Base-by-base conservation (phyloP, 2,113 vertebrate genomes). In the Saimiri boliviensis region DNA sequence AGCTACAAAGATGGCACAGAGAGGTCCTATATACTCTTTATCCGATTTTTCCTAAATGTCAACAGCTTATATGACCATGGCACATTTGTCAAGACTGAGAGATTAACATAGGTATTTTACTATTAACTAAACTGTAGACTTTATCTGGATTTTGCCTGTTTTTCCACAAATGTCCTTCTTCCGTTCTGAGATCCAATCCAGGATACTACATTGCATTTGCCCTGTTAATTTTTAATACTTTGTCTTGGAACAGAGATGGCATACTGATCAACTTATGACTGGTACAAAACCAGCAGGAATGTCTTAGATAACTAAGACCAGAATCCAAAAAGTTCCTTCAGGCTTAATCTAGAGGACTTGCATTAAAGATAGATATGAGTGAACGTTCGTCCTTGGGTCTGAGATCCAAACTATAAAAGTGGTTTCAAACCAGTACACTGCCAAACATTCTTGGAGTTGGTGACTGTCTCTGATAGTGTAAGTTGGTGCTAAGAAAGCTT, bases 1-100 rank as follows among this genome's bases (percentile, higher is more conserved):
- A 93, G 49, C 71, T 96, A 20, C 47, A 70, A 60, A 96, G 68
- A 86, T 8, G 6, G 9, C 30, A 45, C 37, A 80, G 58, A 86
- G 3, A 47, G 19, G 45, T 56, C 71, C 66, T 1, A 0, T n/a
- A 0, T 0, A 74, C 2, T 54, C 83, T 83, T 87, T 54, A 37
- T 17, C 10, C 37, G 84, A 10, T 42, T 63, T 66, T 54, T 89
- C 45, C 54, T 47, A 2, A 63, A 71, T 27, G 5, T 84, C 70
- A 86, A 47, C 45, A 40, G 19, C 40, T 77, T 86, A 45, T 2
- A 6, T 45, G 45, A 80, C 76, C 35, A 74, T 1, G 9, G 70
- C 27, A 25, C 12, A 25, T 21, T 20, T 58, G 35, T 60, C 70
- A 83, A 89, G 86, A 89, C 0, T 0, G 89, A 93, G 83, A 76